These are phyloP conservation scores for Synanceia verrucosa DNA, from an alignment of 2,797 vertebrate species.

Conservation along the genomic window DNA sequence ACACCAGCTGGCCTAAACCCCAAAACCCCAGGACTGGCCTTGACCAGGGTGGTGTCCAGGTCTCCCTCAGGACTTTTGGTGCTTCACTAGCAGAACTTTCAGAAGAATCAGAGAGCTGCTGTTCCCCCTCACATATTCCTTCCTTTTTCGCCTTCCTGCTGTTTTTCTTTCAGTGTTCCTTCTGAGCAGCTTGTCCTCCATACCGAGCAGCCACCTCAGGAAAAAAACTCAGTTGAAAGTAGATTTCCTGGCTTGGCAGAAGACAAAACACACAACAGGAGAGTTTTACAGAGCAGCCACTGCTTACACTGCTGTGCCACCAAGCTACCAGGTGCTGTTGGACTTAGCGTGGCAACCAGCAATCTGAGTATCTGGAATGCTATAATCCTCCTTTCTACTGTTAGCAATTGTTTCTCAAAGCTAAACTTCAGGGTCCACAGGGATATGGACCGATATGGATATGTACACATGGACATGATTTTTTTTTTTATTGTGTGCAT, in stretches of 20 bases:
- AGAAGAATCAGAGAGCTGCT: slow-evolving; percentile 41
- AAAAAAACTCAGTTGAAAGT: slow-evolving; percentile 64
- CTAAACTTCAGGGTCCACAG: slow-evolving; percentile 56
- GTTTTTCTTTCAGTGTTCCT: slow-evolving; percentile 23
- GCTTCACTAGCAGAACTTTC: slow-evolving; percentile 55
- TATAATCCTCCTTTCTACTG: slow-evolving; percentile 9
- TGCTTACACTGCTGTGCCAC: slow-evolving; percentile 35
- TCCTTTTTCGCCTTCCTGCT: slow-evolving; percentile 24
- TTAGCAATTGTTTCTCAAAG: slow-evolving; percentile 39
- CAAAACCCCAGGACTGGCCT: no score
- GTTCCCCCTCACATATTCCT: not conserved
- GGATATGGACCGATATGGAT: no score
- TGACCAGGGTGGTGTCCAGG: not conserved
- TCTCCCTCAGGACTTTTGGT: slow-evolving; percentile 63
- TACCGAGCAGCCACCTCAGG: slow-evolving; percentile 69
- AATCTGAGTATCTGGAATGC: slow-evolving; percentile 10
- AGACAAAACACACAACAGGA: slow-evolving; percentile 9
- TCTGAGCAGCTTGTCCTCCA: slow-evolving; percentile 50
- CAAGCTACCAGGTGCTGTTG: slow-evolving; percentile 36
- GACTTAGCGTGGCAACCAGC: not conserved
- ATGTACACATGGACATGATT: no score
- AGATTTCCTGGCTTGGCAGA: slow-evolving; percentile 52
- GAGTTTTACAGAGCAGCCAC: slow-evolving; percentile 13
- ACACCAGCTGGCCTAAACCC: slow-evolving; percentile 36
- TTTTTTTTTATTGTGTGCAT: slow-evolving; percentile 18